These are phyloP conservation scores for Apis dorsata DNA, from an alignment of 1,140 invertebrate genomes.

Conservation along the genomic window DNA sequence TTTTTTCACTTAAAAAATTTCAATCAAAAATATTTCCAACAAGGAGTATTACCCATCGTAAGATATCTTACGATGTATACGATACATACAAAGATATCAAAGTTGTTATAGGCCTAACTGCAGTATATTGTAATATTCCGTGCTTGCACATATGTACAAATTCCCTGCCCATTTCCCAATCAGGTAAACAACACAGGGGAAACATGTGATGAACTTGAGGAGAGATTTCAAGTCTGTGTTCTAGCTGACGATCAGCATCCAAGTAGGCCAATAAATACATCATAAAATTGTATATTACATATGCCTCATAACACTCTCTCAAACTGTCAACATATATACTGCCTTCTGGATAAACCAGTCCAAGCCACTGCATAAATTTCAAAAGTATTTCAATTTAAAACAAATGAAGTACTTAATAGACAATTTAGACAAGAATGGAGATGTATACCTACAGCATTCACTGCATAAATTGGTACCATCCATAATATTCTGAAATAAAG, in stretches of 20 bases:
- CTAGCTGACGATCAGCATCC: slow-evolving; percentile 90
- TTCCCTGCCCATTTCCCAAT: slow-evolving; percentile 94
- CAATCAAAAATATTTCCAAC: too few relatives aligned
- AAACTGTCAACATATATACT: slow-evolving; percentile 96
- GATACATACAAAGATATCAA: slow-evolving; percentile 91
- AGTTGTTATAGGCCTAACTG: slow-evolving; percentile 93
- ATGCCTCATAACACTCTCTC: slow-evolving; percentile 97
- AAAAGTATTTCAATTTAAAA: slow-evolving; percentile 42
- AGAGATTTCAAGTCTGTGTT: slow-evolving; percentile 90
- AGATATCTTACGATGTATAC: too few relatives aligned
- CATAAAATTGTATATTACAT: slow-evolving; percentile 99
- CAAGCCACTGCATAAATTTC: slow-evolving; percentile 86
- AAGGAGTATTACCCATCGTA: too few relatives aligned
- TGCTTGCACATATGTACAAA: slow-evolving; percentile 97
- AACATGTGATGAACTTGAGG: slow-evolving; percentile 92
- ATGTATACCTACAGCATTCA: slow-evolving; percentile 90
- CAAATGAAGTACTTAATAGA: not conserved
- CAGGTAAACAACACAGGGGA: slow-evolving; percentile 90
- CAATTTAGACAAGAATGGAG: not conserved
- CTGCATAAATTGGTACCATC: slow-evolving; percentile 98
- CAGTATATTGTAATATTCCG: slow-evolving; percentile 96
- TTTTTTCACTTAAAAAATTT: too few relatives aligned
- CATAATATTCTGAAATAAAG: slow-evolving; percentile 91
- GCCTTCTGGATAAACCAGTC: slow-evolving; percentile 88
- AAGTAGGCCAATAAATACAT: slow-evolving; percentile 95